Evolutionary conservation across 2,113 vertebrate species (phyloP), one percentile per base, ranked within the genome.

Genomic region (Drymodes brunneopygia): DNA sequence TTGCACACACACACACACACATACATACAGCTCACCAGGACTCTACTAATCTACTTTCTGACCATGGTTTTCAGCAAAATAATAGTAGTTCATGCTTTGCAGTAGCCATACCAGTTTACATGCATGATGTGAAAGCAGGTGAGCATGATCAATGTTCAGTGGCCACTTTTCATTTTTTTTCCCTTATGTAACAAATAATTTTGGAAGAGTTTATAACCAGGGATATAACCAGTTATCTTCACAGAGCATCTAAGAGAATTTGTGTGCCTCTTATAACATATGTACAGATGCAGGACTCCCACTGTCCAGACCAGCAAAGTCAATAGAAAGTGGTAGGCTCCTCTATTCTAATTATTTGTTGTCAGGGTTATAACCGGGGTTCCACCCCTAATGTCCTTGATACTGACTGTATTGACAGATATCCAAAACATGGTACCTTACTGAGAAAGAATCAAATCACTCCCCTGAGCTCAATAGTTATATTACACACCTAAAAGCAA

Each of bases 131-230:
- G 35, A 62, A 86, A 74, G 29, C 48, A 80, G 18, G 19, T 0
- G 0, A 86, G 24, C 21, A 53, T 29, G 44, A 48, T 31, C 54
- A 50, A 18, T 53, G 6, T 73, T 42, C 33, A 0, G 0, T 66
- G 51, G 19, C 11, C 11, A 15, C 25, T 24, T 51, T 45, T 67
- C 29, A 24, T 56, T 56, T 60, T 62, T n/a, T 61, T 36, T 13
- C 12, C 7, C 25, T 57, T 38, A 48, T 57, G 6, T 40, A 75
- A 54, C 45, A 65, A 79, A 40, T 36, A n/a, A 44, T 60, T 71
- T 40, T 40, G 45, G 35, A 81, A 60, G 40, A 38, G 22, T 72
- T 58, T 25, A 18, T 70, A 64, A 38, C 27, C 17, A 23, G 31
- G 18, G 18, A 28, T 57, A 35, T 45, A 65, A 65, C 16, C 50